A percentile compares a stretch with the other conserved stretches of the same genome.
phyloP scores from a whole-genome alignment of 2,113 vertebrate genomes.

The Engraulis encrasicolus region DNA sequence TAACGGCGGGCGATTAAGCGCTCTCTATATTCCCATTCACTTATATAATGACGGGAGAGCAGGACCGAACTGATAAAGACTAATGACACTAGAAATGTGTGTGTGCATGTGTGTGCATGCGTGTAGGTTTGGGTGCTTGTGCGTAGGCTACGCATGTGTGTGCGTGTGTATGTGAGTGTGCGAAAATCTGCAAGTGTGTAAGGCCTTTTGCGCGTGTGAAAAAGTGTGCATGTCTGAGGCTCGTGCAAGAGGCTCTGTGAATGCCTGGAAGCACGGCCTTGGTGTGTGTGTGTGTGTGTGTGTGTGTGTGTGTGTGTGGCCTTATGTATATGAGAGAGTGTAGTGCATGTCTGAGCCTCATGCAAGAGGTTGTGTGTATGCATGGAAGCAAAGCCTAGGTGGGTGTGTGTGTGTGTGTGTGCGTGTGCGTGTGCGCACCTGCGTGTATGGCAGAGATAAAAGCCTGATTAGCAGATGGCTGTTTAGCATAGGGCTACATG shows the following conservation, averaged over 20 bases:
- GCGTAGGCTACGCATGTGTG: not conserved
- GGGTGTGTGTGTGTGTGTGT: not conserved
- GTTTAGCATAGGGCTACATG: too few species aligned
- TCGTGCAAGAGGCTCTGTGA: too few species aligned
- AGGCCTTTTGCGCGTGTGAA: not conserved
- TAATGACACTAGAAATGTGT: not conserved
- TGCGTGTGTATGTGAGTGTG: not conserved
- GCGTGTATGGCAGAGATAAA: too few species aligned
- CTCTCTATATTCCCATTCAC: not conserved
- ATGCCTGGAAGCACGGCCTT: too few species aligned
- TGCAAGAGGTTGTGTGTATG: too few species aligned
- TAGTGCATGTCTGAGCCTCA: too few species aligned
- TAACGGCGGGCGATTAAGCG: not conserved
- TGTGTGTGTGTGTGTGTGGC: too few species aligned
- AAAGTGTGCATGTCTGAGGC: not conserved
- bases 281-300: too few species aligned
- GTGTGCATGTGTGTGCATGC: not conserved
- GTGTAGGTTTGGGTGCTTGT: not conserved
- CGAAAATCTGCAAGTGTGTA: not conserved
- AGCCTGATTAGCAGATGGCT: too few species aligned
- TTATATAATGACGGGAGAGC: not conserved
- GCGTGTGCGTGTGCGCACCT: not conserved
- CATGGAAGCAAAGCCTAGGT: too few species aligned
- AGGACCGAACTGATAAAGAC: not conserved
- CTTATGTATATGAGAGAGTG: too few species aligned